A percentile compares a stretch with the other conserved stretches of the same genome.
These are phyloP conservation scores for Eutolmus rufibarbis DNA, from an alignment of 2,888 invertebrate genomes.

Conservation along the genomic window DNA sequence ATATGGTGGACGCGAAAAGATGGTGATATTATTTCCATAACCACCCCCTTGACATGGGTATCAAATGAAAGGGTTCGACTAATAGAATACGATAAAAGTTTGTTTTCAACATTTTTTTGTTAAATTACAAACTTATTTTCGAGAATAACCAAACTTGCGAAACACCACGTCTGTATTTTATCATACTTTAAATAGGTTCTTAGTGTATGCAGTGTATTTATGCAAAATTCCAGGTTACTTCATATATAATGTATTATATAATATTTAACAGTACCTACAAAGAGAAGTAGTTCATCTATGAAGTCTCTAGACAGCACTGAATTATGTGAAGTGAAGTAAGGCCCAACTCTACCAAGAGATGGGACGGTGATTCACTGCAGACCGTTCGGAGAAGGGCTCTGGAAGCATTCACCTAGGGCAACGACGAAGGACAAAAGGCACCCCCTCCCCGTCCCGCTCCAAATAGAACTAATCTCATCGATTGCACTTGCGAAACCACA, in stretches of 20 bases:
- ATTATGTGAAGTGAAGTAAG: neutral
- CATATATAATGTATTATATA: neutral
- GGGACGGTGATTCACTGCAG: neutral
- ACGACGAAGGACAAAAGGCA: neutral
- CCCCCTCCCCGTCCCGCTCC: neutral
- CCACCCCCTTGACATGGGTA: too few species aligned
- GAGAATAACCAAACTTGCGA: too few species aligned
- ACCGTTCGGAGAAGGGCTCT: neutral
- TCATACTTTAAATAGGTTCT: neutral
- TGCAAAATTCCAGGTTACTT: neutral
- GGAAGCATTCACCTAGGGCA: neutral
- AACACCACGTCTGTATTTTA: neutral
- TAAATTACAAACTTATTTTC: too few species aligned
- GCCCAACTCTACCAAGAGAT: neutral
- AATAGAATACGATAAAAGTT: too few species aligned
- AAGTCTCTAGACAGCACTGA: neutral
- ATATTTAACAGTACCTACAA: neutral
- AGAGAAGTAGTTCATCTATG: neutral
- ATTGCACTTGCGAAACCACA: neutral
- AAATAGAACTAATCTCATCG: conserved; percentile 15
- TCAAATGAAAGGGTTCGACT: too few species aligned
- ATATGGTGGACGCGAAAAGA: too few species aligned
- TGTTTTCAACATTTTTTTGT: too few species aligned
- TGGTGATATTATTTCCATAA: too few species aligned
- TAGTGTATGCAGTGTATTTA: neutral